Percentiles rank a stretch among this genome's conserved stretches.
Conservation (phyloP, 2,797 vertebrate species). For the Valencia hispanica region DNA sequence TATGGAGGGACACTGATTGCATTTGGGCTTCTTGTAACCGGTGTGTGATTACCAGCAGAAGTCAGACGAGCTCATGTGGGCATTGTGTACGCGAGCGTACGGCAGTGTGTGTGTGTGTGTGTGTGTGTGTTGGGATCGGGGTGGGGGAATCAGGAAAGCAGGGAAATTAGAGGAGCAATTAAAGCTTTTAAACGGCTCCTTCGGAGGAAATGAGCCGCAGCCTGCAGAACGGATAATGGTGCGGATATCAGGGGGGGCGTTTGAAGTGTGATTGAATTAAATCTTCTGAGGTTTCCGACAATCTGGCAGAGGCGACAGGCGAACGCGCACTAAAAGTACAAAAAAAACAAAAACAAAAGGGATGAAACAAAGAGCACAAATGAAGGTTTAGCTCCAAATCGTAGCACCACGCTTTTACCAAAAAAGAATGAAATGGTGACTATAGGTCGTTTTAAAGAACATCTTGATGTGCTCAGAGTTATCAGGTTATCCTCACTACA, state of each 20-base stretch:
- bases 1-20: constrained; percentile 22
- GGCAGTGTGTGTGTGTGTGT: neutral
- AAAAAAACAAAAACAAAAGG: too few relatives aligned
- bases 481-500: too few relatives aligned
- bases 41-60: constrained; percentile 43
- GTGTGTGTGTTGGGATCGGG: constrained; percentile 30
- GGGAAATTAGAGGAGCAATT: constrained; percentile 70
- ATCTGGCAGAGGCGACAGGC: constrained; percentile 1
- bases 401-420: too few relatives aligned
- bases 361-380: too few relatives aligned
- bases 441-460: too few relatives aligned
- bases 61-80: constrained; percentile 58
- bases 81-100: neutral
- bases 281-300: constrained; percentile 35
- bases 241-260: constrained; percentile 52
- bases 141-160: constrained; percentile 66
- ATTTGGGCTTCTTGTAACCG: constrained; percentile 41
- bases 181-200: constrained; percentile 75
- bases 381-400: too few relatives aligned
- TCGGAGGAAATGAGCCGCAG: constrained; percentile 75
- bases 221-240: constrained; percentile 53
- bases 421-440: too few relatives aligned
- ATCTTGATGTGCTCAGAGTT: too few relatives aligned
- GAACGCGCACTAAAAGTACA: too few relatives aligned
- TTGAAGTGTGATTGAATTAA: constrained; percentile 67